Evolutionary conservation across 2,888 invertebrate species (phyloP).

Genomic region (Ephialtes manifestator): DNA sequence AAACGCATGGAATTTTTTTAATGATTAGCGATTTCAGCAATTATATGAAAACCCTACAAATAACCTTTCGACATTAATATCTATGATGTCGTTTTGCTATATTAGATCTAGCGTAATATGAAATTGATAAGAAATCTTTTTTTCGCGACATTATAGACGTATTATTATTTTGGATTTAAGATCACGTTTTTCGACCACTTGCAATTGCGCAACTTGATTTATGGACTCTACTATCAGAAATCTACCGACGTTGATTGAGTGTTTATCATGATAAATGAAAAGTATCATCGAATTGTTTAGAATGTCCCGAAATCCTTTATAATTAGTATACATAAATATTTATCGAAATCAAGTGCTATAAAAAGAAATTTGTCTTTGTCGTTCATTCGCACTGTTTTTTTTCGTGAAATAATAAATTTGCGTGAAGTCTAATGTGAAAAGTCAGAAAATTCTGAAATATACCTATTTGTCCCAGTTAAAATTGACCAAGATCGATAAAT

Average conservation of each 20-base stretch:
- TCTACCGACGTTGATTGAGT: not conserved
- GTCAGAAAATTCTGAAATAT: not conserved
- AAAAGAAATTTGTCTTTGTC: not conserved
- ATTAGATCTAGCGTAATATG: not conserved
- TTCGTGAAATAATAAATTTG: constrained; percentile 1
- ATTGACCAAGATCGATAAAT: constrained; percentile 26
- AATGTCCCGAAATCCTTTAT: not conserved
- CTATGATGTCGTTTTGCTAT: not conserved
- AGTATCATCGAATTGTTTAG: not conserved
- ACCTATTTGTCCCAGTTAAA: constrained; percentile 11
- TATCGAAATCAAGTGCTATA: not conserved
- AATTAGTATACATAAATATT: not conserved
- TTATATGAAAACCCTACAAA: not conserved
- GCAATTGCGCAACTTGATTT: not conserved
- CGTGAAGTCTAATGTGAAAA: not conserved
- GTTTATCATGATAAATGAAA: not conserved
- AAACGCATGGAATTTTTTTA: not conserved
- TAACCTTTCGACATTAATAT: not conserved
- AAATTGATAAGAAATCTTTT: not conserved
- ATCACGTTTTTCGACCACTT: not conserved
- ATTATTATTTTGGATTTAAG: not conserved
- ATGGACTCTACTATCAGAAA: not conserved
- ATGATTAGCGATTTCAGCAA: not conserved
- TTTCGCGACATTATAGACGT: not conserved
- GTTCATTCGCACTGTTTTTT: not conserved